Evolutionary conservation across 2,113 vertebrate species (phyloP).

Genomic region (Tyto alba): DNA sequence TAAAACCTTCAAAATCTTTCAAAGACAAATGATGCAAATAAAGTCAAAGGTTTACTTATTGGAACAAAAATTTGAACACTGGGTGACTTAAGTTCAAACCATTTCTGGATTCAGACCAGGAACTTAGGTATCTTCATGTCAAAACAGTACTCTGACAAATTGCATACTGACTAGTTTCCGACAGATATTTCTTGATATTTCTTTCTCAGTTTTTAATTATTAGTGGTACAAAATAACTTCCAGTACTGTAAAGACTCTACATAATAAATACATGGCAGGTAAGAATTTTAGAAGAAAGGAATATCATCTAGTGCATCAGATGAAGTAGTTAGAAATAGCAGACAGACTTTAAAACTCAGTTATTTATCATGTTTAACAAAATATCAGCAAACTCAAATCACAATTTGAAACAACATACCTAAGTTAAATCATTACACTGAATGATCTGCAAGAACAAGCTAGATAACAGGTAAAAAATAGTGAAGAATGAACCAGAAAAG

Average conservation of each 20-base stretch:
- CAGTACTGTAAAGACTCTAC: background rate
- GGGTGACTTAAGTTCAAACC: background rate
- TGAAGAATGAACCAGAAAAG: background rate
- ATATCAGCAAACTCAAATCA: background rate
- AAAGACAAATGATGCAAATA: background rate
- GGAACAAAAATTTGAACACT: background rate
- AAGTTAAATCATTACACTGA: background rate
- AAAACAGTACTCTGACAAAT: background rate
- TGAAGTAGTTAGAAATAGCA: background rate
- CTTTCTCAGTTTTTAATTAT: background rate
- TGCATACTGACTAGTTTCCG: background rate
- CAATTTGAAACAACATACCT: background rate
- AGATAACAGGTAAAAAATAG: background rate
- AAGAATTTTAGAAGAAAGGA: background rate
- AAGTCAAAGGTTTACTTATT: background rate
- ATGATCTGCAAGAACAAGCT: background rate
- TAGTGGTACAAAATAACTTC: background rate
- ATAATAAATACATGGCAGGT: background rate
- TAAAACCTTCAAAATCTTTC: background rate
- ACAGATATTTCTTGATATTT: background rate
- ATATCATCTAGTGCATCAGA: background rate
- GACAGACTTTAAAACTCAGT: background rate
- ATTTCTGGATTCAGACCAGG: background rate
- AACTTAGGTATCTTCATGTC: background rate
- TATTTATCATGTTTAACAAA: background rate